A percentile compares a stretch with the other conserved stretches of the same genome.
Evolutionary conservation across 2,797 vertebrate genomes (phyloP).

Genomic region (Simalia tracyae): DNA sequence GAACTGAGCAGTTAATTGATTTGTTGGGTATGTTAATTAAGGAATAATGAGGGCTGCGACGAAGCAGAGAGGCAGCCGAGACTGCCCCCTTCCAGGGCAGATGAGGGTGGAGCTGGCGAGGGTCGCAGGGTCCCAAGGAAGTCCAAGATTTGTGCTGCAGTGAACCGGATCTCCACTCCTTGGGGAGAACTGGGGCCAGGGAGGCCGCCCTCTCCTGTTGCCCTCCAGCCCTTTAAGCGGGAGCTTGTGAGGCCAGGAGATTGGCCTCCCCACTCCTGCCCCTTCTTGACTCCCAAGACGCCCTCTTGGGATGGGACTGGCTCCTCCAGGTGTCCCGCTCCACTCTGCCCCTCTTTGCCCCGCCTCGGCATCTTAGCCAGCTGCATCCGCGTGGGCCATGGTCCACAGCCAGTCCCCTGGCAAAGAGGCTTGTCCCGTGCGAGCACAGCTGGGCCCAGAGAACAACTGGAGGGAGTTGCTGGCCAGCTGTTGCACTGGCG

Average conservation of each 20-base stretch:
- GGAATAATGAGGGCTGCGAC: constrained; percentile 60
- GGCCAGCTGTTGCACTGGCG: not conserved
- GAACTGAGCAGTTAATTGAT: constrained; percentile 68
- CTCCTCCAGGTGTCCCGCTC: not conserved
- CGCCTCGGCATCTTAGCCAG: not conserved
- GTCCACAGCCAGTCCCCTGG: not conserved
- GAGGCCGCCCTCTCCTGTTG: not conserved
- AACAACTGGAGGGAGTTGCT: not conserved
- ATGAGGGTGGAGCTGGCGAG: not conserved
- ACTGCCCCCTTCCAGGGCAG: not conserved
- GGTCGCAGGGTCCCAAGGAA: not conserved
- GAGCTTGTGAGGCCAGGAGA: not conserved
- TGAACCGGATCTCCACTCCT: not conserved
- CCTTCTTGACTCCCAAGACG: not conserved
- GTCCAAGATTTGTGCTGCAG: not conserved
- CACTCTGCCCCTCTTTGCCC: not conserved
- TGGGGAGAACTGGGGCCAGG: not conserved
- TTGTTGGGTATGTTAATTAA: constrained; percentile 70
- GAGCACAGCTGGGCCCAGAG: not conserved
- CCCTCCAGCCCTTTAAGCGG: not conserved
- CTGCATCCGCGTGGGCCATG: not conserved
- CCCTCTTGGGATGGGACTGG: not conserved
- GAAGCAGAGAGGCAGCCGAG: constrained; percentile 31
- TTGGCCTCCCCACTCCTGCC: not conserved
- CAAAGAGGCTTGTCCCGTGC: not conserved